phyloP scores from a whole-genome alignment of 2,888 invertebrate genomes.

The Zygaena filipendulae region DNA sequence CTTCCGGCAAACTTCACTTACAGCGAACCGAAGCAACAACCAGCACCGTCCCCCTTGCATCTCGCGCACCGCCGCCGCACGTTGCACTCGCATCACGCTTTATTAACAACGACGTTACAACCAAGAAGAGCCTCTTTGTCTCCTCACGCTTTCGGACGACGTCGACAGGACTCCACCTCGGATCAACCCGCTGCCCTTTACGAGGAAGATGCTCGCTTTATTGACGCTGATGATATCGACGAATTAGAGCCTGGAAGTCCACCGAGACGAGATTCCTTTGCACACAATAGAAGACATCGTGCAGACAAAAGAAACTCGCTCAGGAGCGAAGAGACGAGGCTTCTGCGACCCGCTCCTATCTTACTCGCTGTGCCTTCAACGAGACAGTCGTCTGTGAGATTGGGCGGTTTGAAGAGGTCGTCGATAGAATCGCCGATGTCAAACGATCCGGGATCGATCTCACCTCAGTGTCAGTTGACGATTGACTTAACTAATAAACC shows the following conservation, averaged over 20 bases:
- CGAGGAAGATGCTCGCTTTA: constrained; percentile 66
- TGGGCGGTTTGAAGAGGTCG: constrained; percentile 30
- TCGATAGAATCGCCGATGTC: constrained; percentile 40
- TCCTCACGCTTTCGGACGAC: constrained; percentile 58
- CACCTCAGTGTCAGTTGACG: constrained; percentile 27
- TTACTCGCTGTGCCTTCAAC: constrained; percentile 46
- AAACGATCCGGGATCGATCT: constrained; percentile 32
- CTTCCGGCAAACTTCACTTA: constrained; percentile 88
- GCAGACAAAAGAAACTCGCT: constrained; percentile 53
- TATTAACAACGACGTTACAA: constrained; percentile 56
- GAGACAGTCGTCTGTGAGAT: constrained; percentile 36
- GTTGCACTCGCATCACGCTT: constrained; percentile 70
- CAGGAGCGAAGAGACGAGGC: constrained; percentile 52
- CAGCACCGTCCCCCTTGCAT: constrained; percentile 48
- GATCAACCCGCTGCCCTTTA: constrained; percentile 54
- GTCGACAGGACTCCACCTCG: constrained; percentile 57
- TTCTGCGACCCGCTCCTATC: constrained; percentile 44
- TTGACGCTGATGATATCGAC: constrained; percentile 68
- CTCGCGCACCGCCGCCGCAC: constrained; percentile 66
- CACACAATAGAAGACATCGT: constrained; percentile 58
- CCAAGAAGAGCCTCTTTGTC: constrained; percentile 68
- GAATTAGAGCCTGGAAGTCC: constrained; percentile 58
- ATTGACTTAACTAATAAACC: constrained; percentile 30
- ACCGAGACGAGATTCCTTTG: constrained; percentile 54
- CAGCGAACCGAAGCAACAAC: constrained; percentile 73